A percentile compares a stretch with the other conserved stretches of the same genome.
These are phyloP conservation scores for Oreochromis tanganicae DNA, from an alignment of 2,113 vertebrate genomes.

Conservation along the genomic window DNA sequence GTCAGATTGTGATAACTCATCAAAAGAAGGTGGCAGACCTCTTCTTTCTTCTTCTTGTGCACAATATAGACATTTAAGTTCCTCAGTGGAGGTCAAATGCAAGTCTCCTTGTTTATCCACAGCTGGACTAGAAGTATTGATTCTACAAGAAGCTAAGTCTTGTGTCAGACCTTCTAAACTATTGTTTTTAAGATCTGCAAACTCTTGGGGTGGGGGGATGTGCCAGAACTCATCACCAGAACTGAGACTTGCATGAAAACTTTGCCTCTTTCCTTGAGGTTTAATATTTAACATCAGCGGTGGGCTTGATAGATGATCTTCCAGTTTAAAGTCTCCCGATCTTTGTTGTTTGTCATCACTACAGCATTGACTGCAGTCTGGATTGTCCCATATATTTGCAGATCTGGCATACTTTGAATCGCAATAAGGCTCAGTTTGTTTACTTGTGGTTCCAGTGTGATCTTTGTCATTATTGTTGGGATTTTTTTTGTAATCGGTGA, in stretches of 20 bases:
- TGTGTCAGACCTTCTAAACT: constrained; percentile 51
- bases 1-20: constrained; percentile 30
- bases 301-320: constrained; percentile 26
- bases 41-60: not conserved
- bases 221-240: constrained; percentile 17
- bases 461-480: constrained; percentile 52
- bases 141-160: constrained; percentile 37
- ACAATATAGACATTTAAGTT: not conserved
- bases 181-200: constrained; percentile 54
- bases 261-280: constrained; percentile 15
- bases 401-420: constrained; percentile 58
- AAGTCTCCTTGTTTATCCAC: not conserved
- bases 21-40: not conserved
- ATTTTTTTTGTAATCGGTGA: not conserved
- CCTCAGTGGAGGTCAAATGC: not conserved
- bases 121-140: constrained; percentile 9
- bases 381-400: constrained; percentile 36
- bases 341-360: constrained; percentile 21
- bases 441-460: constrained; percentile 31
- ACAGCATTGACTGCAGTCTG: constrained; percentile 30
- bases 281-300: constrained; percentile 30
- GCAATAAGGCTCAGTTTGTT: constrained; percentile 14
- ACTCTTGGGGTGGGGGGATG: constrained; percentile 67
- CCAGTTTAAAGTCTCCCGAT: constrained; percentile 24
- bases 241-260: constrained; percentile 3